A percentile compares a stretch with the other conserved stretches of the same genome.
These are phyloP conservation scores for Epizoanthus illoricatus DNA, from an alignment of 92 coral and sea anemone genomes.

Conservation along the genomic window DNA sequence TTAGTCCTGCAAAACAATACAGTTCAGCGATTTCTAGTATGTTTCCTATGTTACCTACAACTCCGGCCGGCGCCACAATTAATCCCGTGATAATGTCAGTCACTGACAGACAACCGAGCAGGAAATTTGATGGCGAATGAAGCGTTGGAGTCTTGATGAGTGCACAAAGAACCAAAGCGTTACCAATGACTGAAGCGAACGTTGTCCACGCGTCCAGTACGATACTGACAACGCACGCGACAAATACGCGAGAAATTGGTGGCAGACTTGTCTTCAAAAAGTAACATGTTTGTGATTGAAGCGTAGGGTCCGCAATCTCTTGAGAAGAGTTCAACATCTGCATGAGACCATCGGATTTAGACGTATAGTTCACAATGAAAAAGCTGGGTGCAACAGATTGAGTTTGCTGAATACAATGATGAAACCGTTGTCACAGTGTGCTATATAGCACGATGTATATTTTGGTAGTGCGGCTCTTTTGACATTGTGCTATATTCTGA, in stretches of 20 bases:
- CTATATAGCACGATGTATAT: no score
- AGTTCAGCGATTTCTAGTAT: not conserved
- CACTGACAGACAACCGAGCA: slow-evolving; percentile 3
- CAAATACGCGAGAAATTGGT: not conserved
- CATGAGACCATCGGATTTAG: no score
- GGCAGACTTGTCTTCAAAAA: not conserved
- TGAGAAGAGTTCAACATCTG: not conserved
- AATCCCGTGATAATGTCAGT: slow-evolving; percentile 6
- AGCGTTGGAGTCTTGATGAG: slow-evolving; percentile 11
- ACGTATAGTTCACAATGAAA: no score
- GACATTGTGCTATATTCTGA: no score
- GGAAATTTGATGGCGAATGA: not conserved
- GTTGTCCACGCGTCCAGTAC: not conserved
- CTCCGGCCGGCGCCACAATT: slow-evolving; percentile 14
- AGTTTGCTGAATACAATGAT: no score
- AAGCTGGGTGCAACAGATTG: no score
- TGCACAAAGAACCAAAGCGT: slow-evolving; percentile 1
- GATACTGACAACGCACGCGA: not conserved
- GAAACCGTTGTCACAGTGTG: no score
- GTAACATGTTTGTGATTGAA: not conserved
- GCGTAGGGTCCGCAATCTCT: not conserved
- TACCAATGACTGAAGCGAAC: not conserved
- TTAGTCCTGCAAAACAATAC: not conserved
- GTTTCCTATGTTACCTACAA: not conserved
- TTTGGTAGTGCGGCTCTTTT: no score